Evolutionary conservation across 2,113 vertebrate species (phyloP).

Genomic region (Bettongia penicillata): DNA sequence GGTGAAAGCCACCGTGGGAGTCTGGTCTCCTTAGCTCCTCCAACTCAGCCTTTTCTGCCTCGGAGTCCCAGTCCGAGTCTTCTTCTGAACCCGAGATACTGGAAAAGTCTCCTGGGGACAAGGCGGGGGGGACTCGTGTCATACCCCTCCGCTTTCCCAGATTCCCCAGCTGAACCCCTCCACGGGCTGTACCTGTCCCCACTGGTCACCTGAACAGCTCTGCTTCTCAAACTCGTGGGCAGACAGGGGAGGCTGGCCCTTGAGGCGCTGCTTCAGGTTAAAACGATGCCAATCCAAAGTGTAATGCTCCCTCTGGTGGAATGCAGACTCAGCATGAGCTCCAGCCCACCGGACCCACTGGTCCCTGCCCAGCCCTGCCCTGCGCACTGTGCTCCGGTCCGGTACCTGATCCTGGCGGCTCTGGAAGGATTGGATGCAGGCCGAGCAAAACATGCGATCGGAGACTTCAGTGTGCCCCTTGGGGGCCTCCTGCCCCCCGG

Average conservation of each 20-base stretch:
- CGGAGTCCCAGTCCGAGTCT: conserved; percentile 73
- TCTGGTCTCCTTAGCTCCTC: conserved; percentile 40
- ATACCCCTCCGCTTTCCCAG: neutral
- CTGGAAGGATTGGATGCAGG: conserved; percentile 89
- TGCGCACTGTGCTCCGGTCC: neutral
- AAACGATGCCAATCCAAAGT: conserved; percentile 97
- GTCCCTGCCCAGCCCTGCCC: neutral
- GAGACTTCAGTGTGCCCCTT: conserved; percentile 41
- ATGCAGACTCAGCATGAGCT: neutral
- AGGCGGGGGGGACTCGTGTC: neutral
- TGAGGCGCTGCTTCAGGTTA: conserved; percentile 93
- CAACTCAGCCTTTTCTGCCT: conserved; percentile 52
- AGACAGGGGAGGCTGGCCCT: conserved; percentile 80
- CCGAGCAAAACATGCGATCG: conserved; percentile 87
- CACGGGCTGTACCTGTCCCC: neutral
- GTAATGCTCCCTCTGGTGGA: conserved; percentile 92
- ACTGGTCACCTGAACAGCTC: conserved; percentile 73
- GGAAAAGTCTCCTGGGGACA: conserved; percentile 91
- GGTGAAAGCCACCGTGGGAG: conserved; percentile 33
- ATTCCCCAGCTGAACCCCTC: neutral
- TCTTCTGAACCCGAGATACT: conserved; percentile 97
- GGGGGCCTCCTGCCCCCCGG: neutral
- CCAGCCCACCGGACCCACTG: neutral
- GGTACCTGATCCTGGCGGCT: conserved; percentile 94
- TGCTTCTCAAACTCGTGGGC: conserved; percentile 92